Evolutionary conservation across 2,888 invertebrate species (phyloP).

Genomic region (Craniophora ligustri): DNA sequence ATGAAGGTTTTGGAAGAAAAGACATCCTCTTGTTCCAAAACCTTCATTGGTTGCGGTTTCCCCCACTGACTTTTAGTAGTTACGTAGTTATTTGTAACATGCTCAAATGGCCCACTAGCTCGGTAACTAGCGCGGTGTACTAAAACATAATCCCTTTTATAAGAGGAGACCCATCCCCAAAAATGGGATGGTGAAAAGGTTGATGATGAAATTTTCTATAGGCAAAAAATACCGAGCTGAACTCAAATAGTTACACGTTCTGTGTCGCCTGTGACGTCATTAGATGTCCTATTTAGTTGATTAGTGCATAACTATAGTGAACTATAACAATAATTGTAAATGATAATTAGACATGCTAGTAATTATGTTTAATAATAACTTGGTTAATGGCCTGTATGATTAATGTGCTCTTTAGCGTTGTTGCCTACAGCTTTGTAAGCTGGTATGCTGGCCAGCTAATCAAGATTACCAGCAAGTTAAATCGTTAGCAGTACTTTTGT

Average conservation of each 20-base stretch:
- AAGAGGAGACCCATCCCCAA: too few relatives aligned
- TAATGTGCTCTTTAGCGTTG: slow-evolving; percentile 21
- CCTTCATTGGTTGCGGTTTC: too few relatives aligned
- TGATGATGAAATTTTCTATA: too few relatives aligned
- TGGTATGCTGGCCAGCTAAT: not conserved
- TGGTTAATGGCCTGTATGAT: slow-evolving; percentile 21
- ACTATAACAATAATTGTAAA: slow-evolving; percentile 33
- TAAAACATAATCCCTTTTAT: too few relatives aligned
- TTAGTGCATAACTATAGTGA: slow-evolving; percentile 20
- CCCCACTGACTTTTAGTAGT: too few relatives aligned
- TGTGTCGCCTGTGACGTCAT: slow-evolving; percentile 24
- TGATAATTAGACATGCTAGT: slow-evolving; percentile 32
- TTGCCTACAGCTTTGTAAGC: not conserved
- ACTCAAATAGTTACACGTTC: not conserved
- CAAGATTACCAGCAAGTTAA: not conserved
- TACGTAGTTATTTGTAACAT: too few relatives aligned
- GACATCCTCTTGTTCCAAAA: too few relatives aligned
- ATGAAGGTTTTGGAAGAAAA: too few relatives aligned
- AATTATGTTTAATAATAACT: slow-evolving; percentile 37
- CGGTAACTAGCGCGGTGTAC: too few relatives aligned
- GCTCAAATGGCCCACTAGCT: too few relatives aligned
- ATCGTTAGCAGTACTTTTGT: not conserved
- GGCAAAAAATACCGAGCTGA: not conserved
- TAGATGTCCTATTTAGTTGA: slow-evolving; percentile 27
- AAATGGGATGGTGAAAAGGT: too few relatives aligned